Percentiles rank a stretch among this genome's conserved stretches.
Evolutionary conservation across 64 coral and sea anemone genomes (phyloP).

Genomic region (Porites lutea): DNA sequence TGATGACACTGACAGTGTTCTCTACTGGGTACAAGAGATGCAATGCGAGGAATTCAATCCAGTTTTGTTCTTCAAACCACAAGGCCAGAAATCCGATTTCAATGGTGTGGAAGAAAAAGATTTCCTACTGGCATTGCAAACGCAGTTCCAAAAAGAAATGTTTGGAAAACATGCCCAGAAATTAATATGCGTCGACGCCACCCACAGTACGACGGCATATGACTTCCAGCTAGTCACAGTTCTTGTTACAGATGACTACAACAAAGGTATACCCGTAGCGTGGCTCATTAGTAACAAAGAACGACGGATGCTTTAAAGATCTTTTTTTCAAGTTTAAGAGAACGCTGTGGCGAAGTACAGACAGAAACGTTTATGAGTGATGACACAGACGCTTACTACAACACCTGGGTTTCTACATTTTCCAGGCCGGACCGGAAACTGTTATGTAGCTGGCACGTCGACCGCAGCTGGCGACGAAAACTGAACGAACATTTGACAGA

Average conservation of each 20-base stretch:
- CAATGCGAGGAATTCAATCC: no score
- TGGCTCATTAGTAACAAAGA: slow-evolving; percentile 27
- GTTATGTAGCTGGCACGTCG: slow-evolving; percentile 32
- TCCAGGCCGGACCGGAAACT: neutral
- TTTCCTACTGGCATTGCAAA: slow-evolving; percentile 33
- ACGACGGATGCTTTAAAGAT: neutral
- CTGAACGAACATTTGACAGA: slow-evolving; percentile 34
- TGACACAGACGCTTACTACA: slow-evolving; percentile 27
- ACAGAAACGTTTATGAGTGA: slow-evolving; percentile 29
- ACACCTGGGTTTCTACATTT: neutral
- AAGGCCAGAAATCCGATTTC: neutral
- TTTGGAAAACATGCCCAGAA: neutral
- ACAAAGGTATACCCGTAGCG: neutral
- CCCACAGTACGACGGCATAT: neutral
- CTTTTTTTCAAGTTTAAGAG: slow-evolving; percentile 4
- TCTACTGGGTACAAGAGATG: no score
- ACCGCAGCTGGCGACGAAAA: slow-evolving; percentile 20
- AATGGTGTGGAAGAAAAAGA: slow-evolving; percentile 18
- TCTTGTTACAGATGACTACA: neutral
- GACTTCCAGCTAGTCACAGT: neutral
- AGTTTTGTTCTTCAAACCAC: neutral
- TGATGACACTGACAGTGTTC: no score
- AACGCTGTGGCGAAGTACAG: neutral
- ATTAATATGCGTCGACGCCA: slow-evolving; percentile 1
- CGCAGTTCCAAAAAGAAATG: slow-evolving; percentile 8